phyloP scores from a whole-genome alignment of 2,888 invertebrate genomes.

The Scaptomyza flava region DNA sequence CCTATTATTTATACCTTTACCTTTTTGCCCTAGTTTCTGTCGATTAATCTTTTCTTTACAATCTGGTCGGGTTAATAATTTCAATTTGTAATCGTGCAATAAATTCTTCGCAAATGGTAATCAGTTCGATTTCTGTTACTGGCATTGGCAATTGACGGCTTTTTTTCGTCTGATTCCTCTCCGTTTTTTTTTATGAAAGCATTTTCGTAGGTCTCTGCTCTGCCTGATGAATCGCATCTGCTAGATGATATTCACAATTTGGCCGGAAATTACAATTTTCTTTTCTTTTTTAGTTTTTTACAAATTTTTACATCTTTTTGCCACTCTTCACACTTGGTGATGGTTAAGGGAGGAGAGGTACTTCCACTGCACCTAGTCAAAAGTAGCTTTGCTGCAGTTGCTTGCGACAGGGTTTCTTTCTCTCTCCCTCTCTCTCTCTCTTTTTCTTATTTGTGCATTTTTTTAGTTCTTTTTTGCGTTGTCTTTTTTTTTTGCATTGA shows the following conservation, averaged over 20 bases:
- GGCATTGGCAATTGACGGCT: constrained; percentile 19
- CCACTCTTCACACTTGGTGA: neutral
- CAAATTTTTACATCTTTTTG: neutral
- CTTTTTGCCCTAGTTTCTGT: neutral
- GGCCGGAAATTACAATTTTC: constrained; percentile 56
- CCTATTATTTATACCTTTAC: too few species aligned
- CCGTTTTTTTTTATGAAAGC: too few species aligned
- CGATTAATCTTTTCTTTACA: neutral
- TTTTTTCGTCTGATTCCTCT: neutral
- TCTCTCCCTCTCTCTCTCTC: neutral
- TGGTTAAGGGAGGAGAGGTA: too few species aligned
- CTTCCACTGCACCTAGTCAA: constrained; percentile 1
- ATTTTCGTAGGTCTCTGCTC: constrained; percentile 12
- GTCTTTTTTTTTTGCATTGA: constrained; percentile 46
- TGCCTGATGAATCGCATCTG: constrained; percentile 49
- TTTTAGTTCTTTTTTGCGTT: constrained; percentile 6
- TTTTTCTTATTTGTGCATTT: constrained; percentile 12
- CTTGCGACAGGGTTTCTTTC: constrained; percentile 23
- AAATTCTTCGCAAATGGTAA: constrained; percentile 7
- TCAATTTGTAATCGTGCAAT: neutral
- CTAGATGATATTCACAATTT: constrained; percentile 55
- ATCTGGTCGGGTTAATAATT: neutral
- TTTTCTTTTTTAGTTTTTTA: neutral
- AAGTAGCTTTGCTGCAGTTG: constrained; percentile 39
- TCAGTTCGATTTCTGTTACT: constrained; percentile 13